Conservation (phyloP, 2,888 invertebrate genomes). For the Ochropleura plecta region DNA sequence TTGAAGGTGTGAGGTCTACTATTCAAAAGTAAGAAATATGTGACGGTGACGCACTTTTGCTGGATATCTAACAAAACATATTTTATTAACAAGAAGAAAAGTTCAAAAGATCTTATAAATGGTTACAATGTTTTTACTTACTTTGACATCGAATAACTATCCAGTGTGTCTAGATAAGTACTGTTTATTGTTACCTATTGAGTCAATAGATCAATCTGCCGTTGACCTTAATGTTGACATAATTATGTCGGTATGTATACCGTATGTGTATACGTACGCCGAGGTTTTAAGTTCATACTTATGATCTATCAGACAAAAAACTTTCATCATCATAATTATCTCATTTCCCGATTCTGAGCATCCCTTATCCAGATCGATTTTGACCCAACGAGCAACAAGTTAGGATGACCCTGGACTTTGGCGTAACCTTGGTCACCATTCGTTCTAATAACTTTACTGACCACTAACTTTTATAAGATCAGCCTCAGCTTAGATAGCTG, state of each 20-base stretch:
- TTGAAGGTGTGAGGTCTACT: not conserved
- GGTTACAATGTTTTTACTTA: not conserved
- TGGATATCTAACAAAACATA: not conserved
- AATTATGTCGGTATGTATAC: not conserved
- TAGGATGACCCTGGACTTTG: too few species aligned
- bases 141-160: slow-evolving; percentile 15
- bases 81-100: not conserved
- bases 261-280: not conserved
- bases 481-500: not conserved
- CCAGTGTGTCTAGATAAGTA: slow-evolving; percentile 13
- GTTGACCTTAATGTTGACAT: slow-evolving; percentile 34
- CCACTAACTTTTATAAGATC: not conserved
- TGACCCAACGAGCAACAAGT: too few species aligned
- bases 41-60: not conserved
- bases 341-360: too few species aligned
- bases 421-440: too few species aligned
- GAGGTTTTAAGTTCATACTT: not conserved
- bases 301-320: not conserved
- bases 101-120: not conserved
- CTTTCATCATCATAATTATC: too few species aligned
- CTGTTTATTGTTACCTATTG: slow-evolving; percentile 37
- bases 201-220: slow-evolving; percentile 29
- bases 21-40: not conserved
- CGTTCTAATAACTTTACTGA: not conserved
- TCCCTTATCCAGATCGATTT: too few species aligned